phyloP scores from a whole-genome alignment of 1,140 invertebrate genomes.

The Aphis gossypii region DNA sequence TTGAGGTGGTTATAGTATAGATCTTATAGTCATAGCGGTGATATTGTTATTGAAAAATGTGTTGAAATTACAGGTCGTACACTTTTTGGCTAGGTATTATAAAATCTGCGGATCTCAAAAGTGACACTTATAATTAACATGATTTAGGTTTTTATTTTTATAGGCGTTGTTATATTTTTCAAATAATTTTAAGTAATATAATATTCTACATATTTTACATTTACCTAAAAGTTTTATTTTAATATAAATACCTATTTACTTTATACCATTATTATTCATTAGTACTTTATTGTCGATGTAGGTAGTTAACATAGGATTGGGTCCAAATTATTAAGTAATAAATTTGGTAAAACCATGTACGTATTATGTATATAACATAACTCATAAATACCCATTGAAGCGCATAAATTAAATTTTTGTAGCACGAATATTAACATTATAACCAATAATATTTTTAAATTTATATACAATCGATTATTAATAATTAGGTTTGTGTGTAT shows the following conservation, averaged over 20 bases:
- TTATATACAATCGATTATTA: not conserved
- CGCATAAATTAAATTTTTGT: not conserved
- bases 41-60: not conserved
- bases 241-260: no score
- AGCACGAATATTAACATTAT: not conserved
- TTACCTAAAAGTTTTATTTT: no score
- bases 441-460: not conserved
- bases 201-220: not conserved
- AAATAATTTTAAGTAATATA: not conserved
- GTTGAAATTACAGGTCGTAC: not conserved
- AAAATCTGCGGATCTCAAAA: not conserved
- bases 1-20: not conserved
- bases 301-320: not conserved
- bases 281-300: not conserved
- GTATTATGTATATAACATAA: not conserved
- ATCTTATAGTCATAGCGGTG: not conserved
- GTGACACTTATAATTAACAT: not conserved
- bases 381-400: not conserved
- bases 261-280: not conserved
- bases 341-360: not conserved
- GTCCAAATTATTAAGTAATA: not conserved
- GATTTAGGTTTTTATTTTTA: not conserved
- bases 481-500: not conserved
- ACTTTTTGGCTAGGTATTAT: not conserved
- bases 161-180: not conserved